A percentile compares a stretch with the other conserved stretches of the same genome.
These are phyloP conservation scores for Oscheius sp. DNA, from an alignment of 1,140 invertebrate genomes.

Conservation along the genomic window DNA sequence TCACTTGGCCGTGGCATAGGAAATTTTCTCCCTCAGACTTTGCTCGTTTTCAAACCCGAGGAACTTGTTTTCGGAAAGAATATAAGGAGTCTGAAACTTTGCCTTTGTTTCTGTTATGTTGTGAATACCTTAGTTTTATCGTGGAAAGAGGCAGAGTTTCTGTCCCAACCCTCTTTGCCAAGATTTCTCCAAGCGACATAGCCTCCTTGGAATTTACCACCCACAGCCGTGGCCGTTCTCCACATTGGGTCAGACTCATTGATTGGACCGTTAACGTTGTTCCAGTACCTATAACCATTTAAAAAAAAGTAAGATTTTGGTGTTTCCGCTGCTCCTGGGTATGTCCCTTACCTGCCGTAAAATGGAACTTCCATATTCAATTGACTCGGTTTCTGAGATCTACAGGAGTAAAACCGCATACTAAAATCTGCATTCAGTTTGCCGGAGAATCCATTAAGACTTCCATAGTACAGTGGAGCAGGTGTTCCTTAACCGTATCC, in stretches of 20 bases:
- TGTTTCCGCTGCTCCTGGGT: no score
- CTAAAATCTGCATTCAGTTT: slow-evolving; percentile 59
- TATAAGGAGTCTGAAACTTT: no score
- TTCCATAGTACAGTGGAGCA: slow-evolving; percentile 53
- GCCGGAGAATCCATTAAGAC: slow-evolving; percentile 53
- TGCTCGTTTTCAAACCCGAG: slow-evolving; percentile 44
- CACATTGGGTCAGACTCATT: slow-evolving; percentile 53
- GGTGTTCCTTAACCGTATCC: no score
- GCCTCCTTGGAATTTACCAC: slow-evolving; percentile 47
- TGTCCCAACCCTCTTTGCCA: no score
- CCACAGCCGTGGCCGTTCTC: slow-evolving; percentile 40
- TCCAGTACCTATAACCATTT: no score
- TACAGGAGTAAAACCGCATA: slow-evolving; percentile 55
- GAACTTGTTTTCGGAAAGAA: slow-evolving; percentile 32
- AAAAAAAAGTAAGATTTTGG: no score
- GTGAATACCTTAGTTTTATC: no score
- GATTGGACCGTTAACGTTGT: slow-evolving; percentile 53
- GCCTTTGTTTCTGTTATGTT: no score
- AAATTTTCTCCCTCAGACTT: slow-evolving; percentile 43
- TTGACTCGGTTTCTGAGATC: slow-evolving; percentile 34
- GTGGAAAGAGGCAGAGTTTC: no score
- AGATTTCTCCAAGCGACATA: no score
- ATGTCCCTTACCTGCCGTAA: no score
- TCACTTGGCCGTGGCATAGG: no score
- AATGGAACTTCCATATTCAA: slow-evolving; percentile 57